Evolutionary conservation across 2,113 vertebrate genomes (phyloP).

Genomic region (Nibea coibor): DNA sequence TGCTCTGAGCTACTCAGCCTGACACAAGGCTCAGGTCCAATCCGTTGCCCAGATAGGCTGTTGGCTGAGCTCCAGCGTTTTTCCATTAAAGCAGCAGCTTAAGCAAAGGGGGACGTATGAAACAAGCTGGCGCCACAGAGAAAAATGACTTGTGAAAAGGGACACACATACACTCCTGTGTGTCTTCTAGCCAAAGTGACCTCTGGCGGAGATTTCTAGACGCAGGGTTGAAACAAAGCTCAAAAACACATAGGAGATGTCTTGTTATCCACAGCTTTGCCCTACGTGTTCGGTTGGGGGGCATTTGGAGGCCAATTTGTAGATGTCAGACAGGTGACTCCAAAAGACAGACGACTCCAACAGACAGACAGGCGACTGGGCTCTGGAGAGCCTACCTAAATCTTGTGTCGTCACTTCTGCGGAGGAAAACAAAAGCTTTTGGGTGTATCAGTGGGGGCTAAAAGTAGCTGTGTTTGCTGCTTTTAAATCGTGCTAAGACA

Average conservation of each 20-base stretch:
- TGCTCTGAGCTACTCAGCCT: not conserved
- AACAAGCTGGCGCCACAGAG: slow-evolving; percentile 36
- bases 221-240: not conserved
- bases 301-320: slow-evolving; percentile 2
- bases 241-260: not conserved
- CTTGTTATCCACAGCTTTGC: not conserved
- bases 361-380: slow-evolving; percentile 23
- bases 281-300: not conserved
- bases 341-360: not conserved
- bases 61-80: slow-evolving; percentile 40
- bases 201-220: not conserved
- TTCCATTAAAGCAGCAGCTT: slow-evolving; percentile 16
- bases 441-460: not conserved
- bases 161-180: not conserved
- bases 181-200: slow-evolving; percentile 1
- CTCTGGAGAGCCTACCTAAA: slow-evolving; percentile 14
- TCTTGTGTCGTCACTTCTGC: slow-evolving; percentile 17
- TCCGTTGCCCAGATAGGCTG: not conserved
- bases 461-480: slow-evolving; percentile 1
- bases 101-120: not conserved
- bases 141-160: slow-evolving; percentile 13
- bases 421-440: slow-evolving; percentile 30
- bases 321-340: not conserved
- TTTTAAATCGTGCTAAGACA: slow-evolving; percentile 40
- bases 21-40: slow-evolving; percentile 9